These are phyloP conservation scores for Alcis repandata DNA, from an alignment of 2,888 invertebrate genomes.

Conservation along the genomic window DNA sequence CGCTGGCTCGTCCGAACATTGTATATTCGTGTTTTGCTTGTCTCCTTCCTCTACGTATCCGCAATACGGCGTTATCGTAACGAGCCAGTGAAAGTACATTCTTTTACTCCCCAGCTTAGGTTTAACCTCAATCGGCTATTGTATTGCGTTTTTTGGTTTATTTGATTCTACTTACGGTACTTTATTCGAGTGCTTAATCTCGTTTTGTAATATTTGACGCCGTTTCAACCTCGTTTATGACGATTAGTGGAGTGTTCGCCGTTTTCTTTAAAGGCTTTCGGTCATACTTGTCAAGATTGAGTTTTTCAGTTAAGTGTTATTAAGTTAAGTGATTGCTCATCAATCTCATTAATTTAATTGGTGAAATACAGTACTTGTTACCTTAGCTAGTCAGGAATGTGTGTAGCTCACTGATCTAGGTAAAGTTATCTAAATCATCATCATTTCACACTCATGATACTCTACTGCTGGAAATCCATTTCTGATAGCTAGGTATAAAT, in stretches of 20 bases:
- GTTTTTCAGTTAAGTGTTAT: neutral
- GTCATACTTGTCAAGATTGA: neutral
- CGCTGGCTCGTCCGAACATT: conserved; percentile 13
- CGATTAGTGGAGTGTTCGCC: conserved; percentile 17
- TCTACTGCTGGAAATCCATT: too few relatives aligned
- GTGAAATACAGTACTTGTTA: too few relatives aligned
- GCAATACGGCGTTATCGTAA: conserved; percentile 30
- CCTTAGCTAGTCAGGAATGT: too few relatives aligned
- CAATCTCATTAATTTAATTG: neutral
- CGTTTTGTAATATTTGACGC: conserved; percentile 31
- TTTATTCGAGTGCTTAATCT: conserved; percentile 31
- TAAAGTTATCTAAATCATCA: too few relatives aligned
- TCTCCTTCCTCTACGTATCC: conserved; percentile 5
- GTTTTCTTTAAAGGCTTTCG: conserved; percentile 9
- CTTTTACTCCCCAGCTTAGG: conserved; percentile 45
- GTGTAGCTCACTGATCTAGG: too few relatives aligned
- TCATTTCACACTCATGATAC: too few relatives aligned
- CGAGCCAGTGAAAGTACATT: conserved; percentile 65
- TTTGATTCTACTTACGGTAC: conserved; percentile 33
- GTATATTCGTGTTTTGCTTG: conserved; percentile 15
- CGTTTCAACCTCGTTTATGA: conserved; percentile 30
- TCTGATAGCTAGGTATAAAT: too few relatives aligned
- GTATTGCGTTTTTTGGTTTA: conserved; percentile 35
- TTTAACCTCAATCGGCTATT: conserved; percentile 47
- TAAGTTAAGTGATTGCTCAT: neutral